phyloP scores from a whole-genome alignment of 2,797 vertebrate genomes.

The Tinamus major region DNA sequence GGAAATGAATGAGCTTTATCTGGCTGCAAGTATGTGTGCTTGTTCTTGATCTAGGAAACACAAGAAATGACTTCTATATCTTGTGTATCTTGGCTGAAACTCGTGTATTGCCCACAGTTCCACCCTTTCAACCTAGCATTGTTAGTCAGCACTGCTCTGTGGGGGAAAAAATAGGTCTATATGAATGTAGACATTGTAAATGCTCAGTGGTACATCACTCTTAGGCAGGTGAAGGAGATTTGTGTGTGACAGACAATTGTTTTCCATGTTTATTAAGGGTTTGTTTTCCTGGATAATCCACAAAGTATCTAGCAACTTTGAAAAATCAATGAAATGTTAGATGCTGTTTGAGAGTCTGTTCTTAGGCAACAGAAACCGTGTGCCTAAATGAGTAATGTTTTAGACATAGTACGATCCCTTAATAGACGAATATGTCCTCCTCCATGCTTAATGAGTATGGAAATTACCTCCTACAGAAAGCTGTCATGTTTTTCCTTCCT shows the following conservation, averaged over 20 bases:
- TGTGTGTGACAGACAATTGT: too few species aligned
- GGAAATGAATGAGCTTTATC: background rate
- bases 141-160: background rate
- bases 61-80: background rate
- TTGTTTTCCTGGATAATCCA: too few species aligned
- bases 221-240: background rate
- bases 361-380: background rate
- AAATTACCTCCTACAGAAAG: background rate
- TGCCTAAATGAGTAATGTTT: background rate
- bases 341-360: background rate
- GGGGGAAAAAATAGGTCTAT: background rate
- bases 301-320: background rate
- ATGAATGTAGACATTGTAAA: background rate
- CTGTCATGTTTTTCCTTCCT: background rate
- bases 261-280: too few species aligned
- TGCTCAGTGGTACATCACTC: background rate
- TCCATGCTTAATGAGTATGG: background rate
- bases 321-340: background rate
- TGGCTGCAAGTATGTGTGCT: background rate
- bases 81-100: accelerated
- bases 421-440: background rate
- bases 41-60: background rate
- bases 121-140: background rate
- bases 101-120: background rate
- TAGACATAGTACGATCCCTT: background rate